Evolutionary conservation across 1,140 invertebrate species (phyloP).

Genomic region (Cyphomyrmex costatus): DNA sequence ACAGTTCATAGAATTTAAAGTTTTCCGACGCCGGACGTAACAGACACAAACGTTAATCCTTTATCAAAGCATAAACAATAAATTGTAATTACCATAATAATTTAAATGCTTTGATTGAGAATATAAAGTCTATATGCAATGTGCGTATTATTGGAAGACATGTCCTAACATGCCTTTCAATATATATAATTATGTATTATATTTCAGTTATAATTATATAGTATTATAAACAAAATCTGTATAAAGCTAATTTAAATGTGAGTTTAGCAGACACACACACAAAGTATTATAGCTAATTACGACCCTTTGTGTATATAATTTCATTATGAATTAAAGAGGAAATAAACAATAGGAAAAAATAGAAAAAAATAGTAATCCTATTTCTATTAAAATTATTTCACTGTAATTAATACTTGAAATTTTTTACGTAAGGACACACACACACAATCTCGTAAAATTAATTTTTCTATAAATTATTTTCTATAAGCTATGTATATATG

Average conservation of each 20-base stretch:
- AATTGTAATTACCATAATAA: conserved; percentile 20
- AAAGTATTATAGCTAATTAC: background rate
- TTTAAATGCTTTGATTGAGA: no score
- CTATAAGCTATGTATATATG: background rate
- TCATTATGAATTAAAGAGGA: background rate
- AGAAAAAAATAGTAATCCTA: background rate
- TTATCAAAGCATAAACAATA: conserved; percentile 16
- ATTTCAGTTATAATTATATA: conserved; percentile 32
- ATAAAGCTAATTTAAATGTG: background rate
- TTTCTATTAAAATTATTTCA: background rate
- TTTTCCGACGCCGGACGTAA: no score
- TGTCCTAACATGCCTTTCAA: background rate
- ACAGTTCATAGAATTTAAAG: no score
- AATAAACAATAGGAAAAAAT: background rate
- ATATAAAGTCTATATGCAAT: no score
- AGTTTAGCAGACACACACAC: background rate
- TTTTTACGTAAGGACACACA: background rate
- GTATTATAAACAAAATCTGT: background rate
- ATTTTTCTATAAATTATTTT: background rate
- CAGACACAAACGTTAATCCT: background rate
- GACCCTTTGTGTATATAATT: background rate
- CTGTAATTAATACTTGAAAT: background rate
- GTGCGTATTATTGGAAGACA: no score
- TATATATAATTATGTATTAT: conserved; percentile 22
- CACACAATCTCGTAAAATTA: background rate